phyloP scores from a whole-genome alignment of 2,113 vertebrate species.

The Otis tarda region DNA sequence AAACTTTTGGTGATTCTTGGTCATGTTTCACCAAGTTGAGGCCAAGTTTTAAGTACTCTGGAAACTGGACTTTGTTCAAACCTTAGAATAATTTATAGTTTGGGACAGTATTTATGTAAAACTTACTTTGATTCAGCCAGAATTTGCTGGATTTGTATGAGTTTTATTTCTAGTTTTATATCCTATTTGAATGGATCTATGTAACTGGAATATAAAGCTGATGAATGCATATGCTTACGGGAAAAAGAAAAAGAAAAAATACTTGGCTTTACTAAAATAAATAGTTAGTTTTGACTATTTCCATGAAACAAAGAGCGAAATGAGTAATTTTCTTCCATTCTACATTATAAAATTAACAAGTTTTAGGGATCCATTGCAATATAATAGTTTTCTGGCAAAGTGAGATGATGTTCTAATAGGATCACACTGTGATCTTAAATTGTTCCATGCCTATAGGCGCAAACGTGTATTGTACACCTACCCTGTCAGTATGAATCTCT shows the following conservation, averaged over 20 bases:
- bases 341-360: not conserved
- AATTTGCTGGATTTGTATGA: not conserved
- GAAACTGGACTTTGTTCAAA: slow-evolving; percentile 12
- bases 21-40: not conserved
- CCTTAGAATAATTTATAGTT: not conserved
- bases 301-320: not conserved
- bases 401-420: not conserved
- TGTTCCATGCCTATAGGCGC: not conserved
- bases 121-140: not conserved
- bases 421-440: not conserved
- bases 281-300: not conserved
- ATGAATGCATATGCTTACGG: not conserved
- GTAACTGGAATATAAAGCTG: not conserved
- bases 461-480: not conserved
- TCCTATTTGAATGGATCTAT: not conserved
- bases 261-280: not conserved
- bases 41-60: slow-evolving; percentile 20
- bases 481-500: not conserved
- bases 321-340: not conserved
- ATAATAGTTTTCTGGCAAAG: not conserved
- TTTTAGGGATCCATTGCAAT: not conserved
- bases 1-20: slow-evolving; percentile 1
- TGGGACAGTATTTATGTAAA: not conserved
- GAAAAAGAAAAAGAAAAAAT: not conserved
- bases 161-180: not conserved